A percentile compares a stretch with the other conserved stretches of the same genome.
Conservation (phyloP, 2,888 invertebrate genomes). For the Chymomyza fuscimana region DNA sequence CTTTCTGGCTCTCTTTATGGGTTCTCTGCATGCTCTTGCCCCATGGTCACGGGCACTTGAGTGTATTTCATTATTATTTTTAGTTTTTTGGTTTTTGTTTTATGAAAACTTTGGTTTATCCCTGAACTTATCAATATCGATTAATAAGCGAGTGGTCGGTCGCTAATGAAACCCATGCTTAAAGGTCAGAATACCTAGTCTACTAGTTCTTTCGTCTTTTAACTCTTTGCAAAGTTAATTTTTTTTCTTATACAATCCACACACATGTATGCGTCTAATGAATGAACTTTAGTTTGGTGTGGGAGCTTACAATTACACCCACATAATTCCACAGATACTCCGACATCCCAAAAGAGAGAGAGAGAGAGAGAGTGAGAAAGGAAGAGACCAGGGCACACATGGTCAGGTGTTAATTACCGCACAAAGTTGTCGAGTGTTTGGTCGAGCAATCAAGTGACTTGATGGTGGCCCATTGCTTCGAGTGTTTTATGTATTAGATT, state of each 20-base stretch:
- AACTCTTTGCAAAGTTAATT: background rate
- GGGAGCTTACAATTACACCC: background rate
- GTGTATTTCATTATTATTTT: constrained; percentile 9
- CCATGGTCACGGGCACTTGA: constrained; percentile 59
- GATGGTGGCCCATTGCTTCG: constrained; percentile 15
- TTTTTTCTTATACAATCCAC: too few relatives aligned
- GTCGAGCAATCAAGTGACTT: constrained; percentile 35
- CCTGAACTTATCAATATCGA: background rate
- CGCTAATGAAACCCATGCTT: constrained; percentile 37
- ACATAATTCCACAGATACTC: background rate
- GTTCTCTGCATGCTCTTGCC: constrained; percentile 16
- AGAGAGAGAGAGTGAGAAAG: background rate
- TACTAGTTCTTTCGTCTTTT: background rate
- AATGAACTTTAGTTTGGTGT: background rate
- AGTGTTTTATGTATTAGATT: constrained; percentile 52
- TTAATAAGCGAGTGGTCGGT: constrained; percentile 12
- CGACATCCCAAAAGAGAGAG: background rate
- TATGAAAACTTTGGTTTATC: constrained; percentile 12
- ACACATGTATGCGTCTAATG: background rate
- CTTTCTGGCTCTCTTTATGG: background rate
- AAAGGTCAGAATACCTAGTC: background rate
- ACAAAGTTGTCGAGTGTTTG: constrained; percentile 37
- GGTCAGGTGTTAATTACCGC: constrained; percentile 66
- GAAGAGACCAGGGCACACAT: background rate
- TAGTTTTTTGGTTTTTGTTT: constrained; percentile 16